Evolutionary conservation across 2,888 invertebrate species (phyloP), one percentile per base, ranked within the genome.

Genomic region (Petrolisthes manimaculis): DNA sequence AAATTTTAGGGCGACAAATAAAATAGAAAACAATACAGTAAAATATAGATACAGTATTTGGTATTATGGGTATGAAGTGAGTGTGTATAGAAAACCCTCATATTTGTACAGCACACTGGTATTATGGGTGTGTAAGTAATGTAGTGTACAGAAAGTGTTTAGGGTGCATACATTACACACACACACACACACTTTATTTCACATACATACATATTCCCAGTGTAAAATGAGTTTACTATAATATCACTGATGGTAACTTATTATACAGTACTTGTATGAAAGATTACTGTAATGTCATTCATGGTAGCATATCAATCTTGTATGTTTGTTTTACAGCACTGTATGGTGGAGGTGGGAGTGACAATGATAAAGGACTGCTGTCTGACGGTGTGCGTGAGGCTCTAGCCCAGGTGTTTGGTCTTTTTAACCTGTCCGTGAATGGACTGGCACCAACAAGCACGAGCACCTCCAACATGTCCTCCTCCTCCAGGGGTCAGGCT

Each of bases 341-440:
- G 75, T 88, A 77, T 82, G 86, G 86, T 4, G 56, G 37, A 55
- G 75, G 81, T 74, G 69, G 53, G 53, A 67, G 78, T 78, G 88
- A 84, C 74, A 81, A 69, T 53, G 87, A 88, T 12, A 56, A 56
- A 24, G 88, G 88, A 12, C 37, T 88, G 24, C 53, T 88, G 56
- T 88, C 88, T 14, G 88, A 88, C 9, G 88, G 88, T 61, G 88
- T 88, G 61, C 79, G 84, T 67, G 88, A 88, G 80, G 88, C 84
- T 81, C 24, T 88, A 53, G 74, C 78, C 75, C 88, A 88, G 67
- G 71, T 88, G 54, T 81, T 88, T 74, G 80, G 51, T 9, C 54
- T 88, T n/a, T 88, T 88, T 67, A 88, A 88, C 79, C 21, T 88
- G 14, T 54, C 84, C 61, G 84, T 88, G 71, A 80, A 81, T 51